phyloP scores from a whole-genome alignment of 92 coral and sea anemone species.

The Phenganax marumi region DNA sequence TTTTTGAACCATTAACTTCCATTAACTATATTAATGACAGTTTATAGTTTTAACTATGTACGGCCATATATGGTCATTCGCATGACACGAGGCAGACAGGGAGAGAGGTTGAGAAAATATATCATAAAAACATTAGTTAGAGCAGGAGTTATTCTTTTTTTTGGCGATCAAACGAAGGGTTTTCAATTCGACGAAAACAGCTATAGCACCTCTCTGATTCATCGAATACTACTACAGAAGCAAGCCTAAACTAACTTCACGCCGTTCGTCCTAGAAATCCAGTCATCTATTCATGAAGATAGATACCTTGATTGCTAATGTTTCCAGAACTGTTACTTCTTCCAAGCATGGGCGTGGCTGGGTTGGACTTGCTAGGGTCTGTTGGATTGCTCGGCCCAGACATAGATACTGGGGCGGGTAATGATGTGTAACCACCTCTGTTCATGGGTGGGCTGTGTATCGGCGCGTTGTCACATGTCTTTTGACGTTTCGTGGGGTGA shows the following conservation, averaged over 20 bases:
- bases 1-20: no score
- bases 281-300: background rate
- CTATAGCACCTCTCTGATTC: background rate
- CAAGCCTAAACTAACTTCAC: no score
- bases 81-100: no score
- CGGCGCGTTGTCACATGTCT: conserved; percentile 56
- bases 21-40: no score
- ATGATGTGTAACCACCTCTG: conserved; percentile 40
- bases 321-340: conserved; percentile 33
- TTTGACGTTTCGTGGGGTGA: conserved; percentile 35
- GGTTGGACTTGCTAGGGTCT: conserved; percentile 25
- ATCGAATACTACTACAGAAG: background rate
- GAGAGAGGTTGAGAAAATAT: no score
- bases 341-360: conserved; percentile 23
- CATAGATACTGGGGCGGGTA: conserved; percentile 49
- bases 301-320: conserved; percentile 36
- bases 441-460: conserved; percentile 41
- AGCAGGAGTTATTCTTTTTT: no score
- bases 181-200: no score
- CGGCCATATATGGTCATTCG: no score
- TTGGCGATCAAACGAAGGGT: no score
- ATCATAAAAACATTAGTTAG: no score
- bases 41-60: no score
- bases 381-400: conserved; percentile 12
- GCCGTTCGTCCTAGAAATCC: no score